Base-by-base conservation (phyloP, 2,888 invertebrate genomes). In the Pheosia gnoma region DNA sequence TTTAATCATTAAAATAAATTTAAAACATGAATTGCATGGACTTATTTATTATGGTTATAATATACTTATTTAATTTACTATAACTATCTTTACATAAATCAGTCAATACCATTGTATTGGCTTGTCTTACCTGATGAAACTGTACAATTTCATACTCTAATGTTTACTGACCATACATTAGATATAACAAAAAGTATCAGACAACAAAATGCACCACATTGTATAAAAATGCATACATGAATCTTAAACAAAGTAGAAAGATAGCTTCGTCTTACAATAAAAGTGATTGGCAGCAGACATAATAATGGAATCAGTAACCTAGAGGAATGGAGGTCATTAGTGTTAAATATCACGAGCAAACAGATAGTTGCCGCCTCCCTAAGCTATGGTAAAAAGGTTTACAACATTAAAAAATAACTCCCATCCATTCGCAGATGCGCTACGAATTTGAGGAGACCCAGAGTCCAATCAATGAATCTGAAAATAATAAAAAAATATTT, bases 361-460 rank as follows among this genome's bases (percentile, higher is more conserved):
- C 57, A 43, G 74, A 77, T 74, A 77, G 73, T 74, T 74, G 66
- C 71, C 72, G 76, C 69, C 76, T 69, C 68, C 49, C 58, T 64
- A 61, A 66, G 56, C 57, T 66, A 65, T 41, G 45, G 37, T 57
- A 62, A 60, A 39, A 55, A 59, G 64, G 62, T 68, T 59, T 69
- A 65, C 63, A 61, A 59, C 56, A 63, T 61, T 61, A 70, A 72
- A 66, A 60, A 66, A 72, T 61, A 64, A 62, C 68, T 67, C 73
- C 68, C 68, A 72, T 51, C 65, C 68, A 60, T 66, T 62, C 59
- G 59, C 69, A 60, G 63, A 67, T 58, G 56, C 36, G 59, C 38
- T 55, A 56, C 38, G 49, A 66, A 66, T 60, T 61, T 9, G 49
- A 56, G 43, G 51, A 61, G 53, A 53, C 55, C 55, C 11, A 25